A percentile compares a stretch with the other conserved stretches of the same genome.
Conservation (phyloP, 1,140 invertebrate genomes). For the Sitodiplosis mosellana region DNA sequence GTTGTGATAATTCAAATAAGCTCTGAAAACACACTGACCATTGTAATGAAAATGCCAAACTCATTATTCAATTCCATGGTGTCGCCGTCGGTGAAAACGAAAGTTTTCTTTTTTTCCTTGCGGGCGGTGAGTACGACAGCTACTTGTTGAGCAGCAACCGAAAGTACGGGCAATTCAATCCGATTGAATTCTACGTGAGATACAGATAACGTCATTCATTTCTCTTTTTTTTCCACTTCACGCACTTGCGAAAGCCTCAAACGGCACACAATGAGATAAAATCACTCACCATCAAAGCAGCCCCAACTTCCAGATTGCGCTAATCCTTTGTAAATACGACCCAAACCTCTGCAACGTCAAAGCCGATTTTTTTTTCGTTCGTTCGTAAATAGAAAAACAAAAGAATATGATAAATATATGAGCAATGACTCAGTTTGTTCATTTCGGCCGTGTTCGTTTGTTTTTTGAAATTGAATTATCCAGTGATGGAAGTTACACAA, state of each 20-base stretch:
- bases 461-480: too few relatives aligned
- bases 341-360: slow-evolving; percentile 50
- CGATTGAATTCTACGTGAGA: slow-evolving; percentile 65
- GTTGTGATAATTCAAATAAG: not conserved
- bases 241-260: too few relatives aligned
- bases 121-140: slow-evolving; percentile 80
- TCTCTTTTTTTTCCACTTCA: too few relatives aligned
- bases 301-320: slow-evolving; percentile 94
- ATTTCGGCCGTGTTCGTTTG: too few relatives aligned
- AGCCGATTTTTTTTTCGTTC: not conserved
- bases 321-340: slow-evolving; percentile 75
- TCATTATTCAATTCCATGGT: slow-evolving; percentile 82
- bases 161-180: slow-evolving; percentile 86
- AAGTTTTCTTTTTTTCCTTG: slow-evolving; percentile 79
- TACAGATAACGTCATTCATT: slow-evolving; percentile 45
- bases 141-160: slow-evolving; percentile 92
- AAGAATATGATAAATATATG: not conserved
- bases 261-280: too few relatives aligned
- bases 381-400: not conserved
- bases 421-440: not conserved
- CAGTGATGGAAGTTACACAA: too few relatives aligned
- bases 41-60: slow-evolving; percentile 94
- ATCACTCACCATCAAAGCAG: slow-evolving; percentile 14
- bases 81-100: slow-evolving; percentile 90
- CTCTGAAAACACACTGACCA: slow-evolving; percentile 42